These are phyloP conservation scores for Rhagophthalmus giganteus DNA, from an alignment of 2,888 invertebrate species.

Conservation along the genomic window DNA sequence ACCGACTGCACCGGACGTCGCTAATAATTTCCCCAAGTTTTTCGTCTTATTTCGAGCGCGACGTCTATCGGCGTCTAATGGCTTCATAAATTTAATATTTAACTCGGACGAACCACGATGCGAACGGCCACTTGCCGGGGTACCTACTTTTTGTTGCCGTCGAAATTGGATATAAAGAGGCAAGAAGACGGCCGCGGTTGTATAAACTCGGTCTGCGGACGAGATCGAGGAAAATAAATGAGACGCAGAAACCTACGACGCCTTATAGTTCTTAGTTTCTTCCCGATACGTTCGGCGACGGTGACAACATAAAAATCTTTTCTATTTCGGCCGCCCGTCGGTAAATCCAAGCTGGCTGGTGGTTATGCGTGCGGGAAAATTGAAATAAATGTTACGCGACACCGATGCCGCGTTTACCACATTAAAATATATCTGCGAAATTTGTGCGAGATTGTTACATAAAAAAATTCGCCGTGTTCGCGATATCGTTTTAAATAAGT, in stretches of 20 bases:
- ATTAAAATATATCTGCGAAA: slow-evolving; percentile 3
- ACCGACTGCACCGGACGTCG: slow-evolving; percentile 37
- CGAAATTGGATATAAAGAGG: slow-evolving; percentile 43
- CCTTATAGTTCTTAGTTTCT: slow-evolving; percentile 48
- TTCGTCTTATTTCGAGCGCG: slow-evolving; percentile 21
- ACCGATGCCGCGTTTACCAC: slow-evolving; percentile 30
- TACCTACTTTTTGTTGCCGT: slow-evolving; percentile 41
- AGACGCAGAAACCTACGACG: slow-evolving; percentile 42
- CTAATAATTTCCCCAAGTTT: slow-evolving; percentile 28
- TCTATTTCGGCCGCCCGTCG: slow-evolving; percentile 45
- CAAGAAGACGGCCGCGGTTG: slow-evolving; percentile 13
- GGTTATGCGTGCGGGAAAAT: slow-evolving; percentile 46
- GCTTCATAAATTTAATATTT: slow-evolving; percentile 52
- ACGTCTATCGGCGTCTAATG: slow-evolving; percentile 41
- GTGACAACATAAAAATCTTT: slow-evolving; percentile 50
- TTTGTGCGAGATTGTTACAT: too few species aligned
- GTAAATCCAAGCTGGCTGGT: slow-evolving; percentile 44
- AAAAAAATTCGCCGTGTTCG: too few species aligned
- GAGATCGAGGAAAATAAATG: slow-evolving; percentile 48
- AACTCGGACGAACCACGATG: slow-evolving; percentile 41
- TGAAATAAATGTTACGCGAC: slow-evolving; percentile 50
- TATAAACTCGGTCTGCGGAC: slow-evolving; percentile 32
- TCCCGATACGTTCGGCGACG: slow-evolving; percentile 42
- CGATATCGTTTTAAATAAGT: too few species aligned
- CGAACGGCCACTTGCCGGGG: slow-evolving; percentile 36